Evolutionary conservation across 1,140 invertebrate genomes (phyloP), one percentile per base, ranked within the genome.

Genomic region (Scaptomyza pallida): DNA sequence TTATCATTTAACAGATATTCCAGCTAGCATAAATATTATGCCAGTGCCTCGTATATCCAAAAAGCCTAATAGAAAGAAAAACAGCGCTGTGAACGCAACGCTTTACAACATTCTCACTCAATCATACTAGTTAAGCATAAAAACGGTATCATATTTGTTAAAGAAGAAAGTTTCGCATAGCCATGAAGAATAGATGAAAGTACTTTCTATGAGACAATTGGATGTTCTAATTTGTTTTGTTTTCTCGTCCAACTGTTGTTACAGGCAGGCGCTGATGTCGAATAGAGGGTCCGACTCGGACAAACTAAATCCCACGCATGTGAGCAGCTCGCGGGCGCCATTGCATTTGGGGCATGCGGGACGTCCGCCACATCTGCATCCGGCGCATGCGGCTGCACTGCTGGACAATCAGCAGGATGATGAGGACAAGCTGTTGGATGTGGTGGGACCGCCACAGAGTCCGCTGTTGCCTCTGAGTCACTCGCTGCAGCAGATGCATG

Each of bases 391-490:
- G 59, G 92, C 67, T 61, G 92, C 91, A 59, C 82, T 79, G 75
- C 90, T 93, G 57, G 89, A 90, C 37, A 79, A 90, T 55, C 93
- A 94, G 45, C 91, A 95, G 91, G 95, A 96, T 76, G 94, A 96
- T 79, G 96, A 97, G 33, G 97, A 98, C 88, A 95, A 97, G 78
- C 94, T 97, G 21, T 92, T 98, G 73, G 97, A 97, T 90, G 97
- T 97, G 1, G 97, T 97, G 0, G 97, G 96, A 0, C 96, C 96
- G 16, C 93, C 93, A 13, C 95, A 96, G 72, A 95, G 95, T 77
- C 95, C 95, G 0, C 93, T 95, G 23, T 94, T 95, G 9, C 93
- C 93, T 5, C 86, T 93, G 30, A 93, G 88, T 61, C 89, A 92
- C 59, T 91, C 90, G 78, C 71, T 91, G 55, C 90, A 91, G 55